Evolutionary conservation across 2,797 vertebrate genomes (phyloP).

Genomic region (Danio kyathit): DNA sequence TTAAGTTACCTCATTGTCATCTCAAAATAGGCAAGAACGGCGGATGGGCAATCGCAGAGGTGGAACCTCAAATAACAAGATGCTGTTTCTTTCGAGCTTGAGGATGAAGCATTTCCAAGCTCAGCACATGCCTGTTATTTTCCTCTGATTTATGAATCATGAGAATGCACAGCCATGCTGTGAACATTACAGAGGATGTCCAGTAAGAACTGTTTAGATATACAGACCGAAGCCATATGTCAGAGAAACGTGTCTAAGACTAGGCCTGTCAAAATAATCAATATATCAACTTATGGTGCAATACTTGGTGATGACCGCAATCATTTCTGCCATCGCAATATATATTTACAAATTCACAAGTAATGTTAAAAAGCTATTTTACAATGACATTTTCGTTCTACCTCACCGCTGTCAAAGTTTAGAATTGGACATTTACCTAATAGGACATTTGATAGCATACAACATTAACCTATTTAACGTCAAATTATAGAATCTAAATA

Average conservation of each 20-base stretch:
- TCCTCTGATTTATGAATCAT: conserved; percentile 17
- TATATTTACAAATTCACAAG: too few relatives aligned
- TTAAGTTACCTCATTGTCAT: conserved; percentile 45
- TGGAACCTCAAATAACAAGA: conserved; percentile 24
- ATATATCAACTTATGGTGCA: too few relatives aligned
- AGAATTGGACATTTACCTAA: too few relatives aligned
- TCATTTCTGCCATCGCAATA: too few relatives aligned
- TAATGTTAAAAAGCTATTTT: too few relatives aligned
- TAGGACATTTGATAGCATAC: too few relatives aligned
- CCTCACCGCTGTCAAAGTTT: too few relatives aligned
- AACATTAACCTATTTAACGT: too few relatives aligned
- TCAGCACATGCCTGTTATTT: conserved; percentile 19
- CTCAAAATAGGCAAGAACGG: conserved; percentile 36
- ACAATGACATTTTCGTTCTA: too few relatives aligned
- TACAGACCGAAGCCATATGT: not conserved
- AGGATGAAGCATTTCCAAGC: not conserved
- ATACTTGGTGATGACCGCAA: too few relatives aligned
- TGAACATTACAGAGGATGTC: not conserved
- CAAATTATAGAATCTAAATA: too few relatives aligned
- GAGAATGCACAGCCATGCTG: not conserved
- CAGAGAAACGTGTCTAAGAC: not conserved
- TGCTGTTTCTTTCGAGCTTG: conserved; percentile 8
- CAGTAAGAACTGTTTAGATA: not conserved
- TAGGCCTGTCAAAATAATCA: too few relatives aligned
- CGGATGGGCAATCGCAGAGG: conserved; percentile 16